These are phyloP conservation scores for Neodontobutis hainanensis DNA, from an alignment of 2,113 vertebrate genomes.

Conservation along the genomic window DNA sequence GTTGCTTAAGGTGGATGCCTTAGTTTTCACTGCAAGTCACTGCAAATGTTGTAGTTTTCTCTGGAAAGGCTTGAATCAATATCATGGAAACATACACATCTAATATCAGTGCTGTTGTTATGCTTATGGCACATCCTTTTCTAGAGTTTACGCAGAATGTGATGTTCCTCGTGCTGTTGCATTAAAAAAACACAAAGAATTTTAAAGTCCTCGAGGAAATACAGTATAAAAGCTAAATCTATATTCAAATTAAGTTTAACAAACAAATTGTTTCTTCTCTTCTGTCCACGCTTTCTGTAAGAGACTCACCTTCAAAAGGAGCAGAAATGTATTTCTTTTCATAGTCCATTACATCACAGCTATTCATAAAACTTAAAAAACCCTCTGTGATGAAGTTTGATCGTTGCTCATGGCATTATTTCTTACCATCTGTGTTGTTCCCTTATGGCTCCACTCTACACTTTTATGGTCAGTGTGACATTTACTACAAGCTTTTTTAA, in stretches of 20 bases:
- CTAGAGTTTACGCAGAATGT: too few relatives aligned
- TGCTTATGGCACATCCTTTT: too few relatives aligned
- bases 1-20: slow-evolving; percentile 16
- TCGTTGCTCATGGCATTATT: slow-evolving; percentile 5
- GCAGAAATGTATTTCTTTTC: not conserved
- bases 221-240: not conserved
- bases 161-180: too few relatives aligned
- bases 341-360: not conserved
- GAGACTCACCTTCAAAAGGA: too few relatives aligned
- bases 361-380: slow-evolving; percentile 1
- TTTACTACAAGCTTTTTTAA: slow-evolving; percentile 28
- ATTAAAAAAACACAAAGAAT: too few relatives aligned
- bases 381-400: not conserved
- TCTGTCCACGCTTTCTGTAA: not conserved
- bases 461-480: slow-evolving; percentile 25
- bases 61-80: too few relatives aligned
- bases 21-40: not conserved
- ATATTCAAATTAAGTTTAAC: not conserved
- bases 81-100: too few relatives aligned
- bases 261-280: too few relatives aligned
- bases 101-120: too few relatives aligned
- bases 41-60: too few relatives aligned
- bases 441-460: slow-evolving; percentile 8
- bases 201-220: too few relatives aligned
- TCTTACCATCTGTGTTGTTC: slow-evolving; percentile 23